Conservation (phyloP, 2,797 vertebrate genomes). For the Telmatherina bonti region DNA sequence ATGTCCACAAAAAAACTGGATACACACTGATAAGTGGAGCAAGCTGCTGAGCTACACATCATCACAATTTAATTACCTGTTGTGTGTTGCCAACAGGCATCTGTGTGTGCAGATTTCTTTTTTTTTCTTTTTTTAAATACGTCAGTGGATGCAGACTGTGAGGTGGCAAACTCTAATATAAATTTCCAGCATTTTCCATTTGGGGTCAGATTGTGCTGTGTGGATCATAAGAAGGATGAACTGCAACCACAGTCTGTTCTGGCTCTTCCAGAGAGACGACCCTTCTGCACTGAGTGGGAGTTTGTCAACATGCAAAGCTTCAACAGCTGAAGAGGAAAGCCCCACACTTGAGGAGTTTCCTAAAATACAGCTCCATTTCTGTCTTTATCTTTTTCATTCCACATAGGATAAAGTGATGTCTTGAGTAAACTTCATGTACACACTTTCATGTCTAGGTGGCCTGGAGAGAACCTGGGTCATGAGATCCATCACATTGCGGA, state of each 20-base stretch:
- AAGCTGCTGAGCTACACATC: not conserved
- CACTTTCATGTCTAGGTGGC: conserved; percentile 7
- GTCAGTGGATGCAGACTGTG: not conserved
- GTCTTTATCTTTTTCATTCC: not conserved
- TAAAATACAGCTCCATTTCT: not conserved
- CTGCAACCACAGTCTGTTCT: not conserved
- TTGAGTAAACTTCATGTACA: conserved; percentile 18
- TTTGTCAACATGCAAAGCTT: not conserved
- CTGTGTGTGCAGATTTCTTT: not conserved
- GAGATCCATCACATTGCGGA: conserved; percentile 37
- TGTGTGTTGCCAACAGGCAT: no score
- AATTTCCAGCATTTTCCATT: conserved; percentile 4
- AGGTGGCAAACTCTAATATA: not conserved
- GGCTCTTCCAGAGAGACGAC: conserved; percentile 6
- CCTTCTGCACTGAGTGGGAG: not conserved
- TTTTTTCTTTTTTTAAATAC: no score
- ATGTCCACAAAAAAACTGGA: not conserved
- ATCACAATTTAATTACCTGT: not conserved
- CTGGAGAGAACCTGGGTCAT: conserved; percentile 25
- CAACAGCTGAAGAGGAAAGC: not conserved
- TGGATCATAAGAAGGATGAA: conserved; percentile 35
- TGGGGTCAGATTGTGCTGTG: conserved; percentile 5
- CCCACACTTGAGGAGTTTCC: conserved; percentile 3
- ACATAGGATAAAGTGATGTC: not conserved
- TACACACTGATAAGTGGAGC: not conserved